These are phyloP conservation scores for Drosophila paranaensis DNA, from an alignment of 2,888 invertebrate species.

Conservation along the genomic window DNA sequence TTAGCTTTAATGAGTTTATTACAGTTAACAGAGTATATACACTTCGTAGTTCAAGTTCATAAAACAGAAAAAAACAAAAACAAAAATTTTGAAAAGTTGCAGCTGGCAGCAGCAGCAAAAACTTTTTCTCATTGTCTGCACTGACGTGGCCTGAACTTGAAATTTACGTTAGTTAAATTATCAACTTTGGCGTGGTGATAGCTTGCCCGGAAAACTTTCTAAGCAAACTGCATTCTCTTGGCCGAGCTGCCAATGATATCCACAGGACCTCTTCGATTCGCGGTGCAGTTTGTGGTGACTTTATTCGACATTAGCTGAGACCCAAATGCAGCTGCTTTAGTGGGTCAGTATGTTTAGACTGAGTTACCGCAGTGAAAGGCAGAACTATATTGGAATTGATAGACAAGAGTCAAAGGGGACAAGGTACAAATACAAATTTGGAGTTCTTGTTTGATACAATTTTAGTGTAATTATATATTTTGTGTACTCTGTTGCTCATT, in stretches of 20 bases:
- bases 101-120: slow-evolving; percentile 35
- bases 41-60: slow-evolving; percentile 58
- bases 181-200: slow-evolving; percentile 31
- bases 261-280: slow-evolving; percentile 11
- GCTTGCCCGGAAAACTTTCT: slow-evolving; percentile 41
- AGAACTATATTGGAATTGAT: not conserved
- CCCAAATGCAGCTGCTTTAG: slow-evolving; percentile 9
- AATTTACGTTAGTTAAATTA: slow-evolving; percentile 67
- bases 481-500: slow-evolving; percentile 44
- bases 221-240: slow-evolving; percentile 5
- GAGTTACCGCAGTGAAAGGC: not conserved
- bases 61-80: slow-evolving; percentile 40
- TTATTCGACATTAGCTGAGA: not conserved
- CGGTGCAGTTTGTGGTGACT: slow-evolving; percentile 6
- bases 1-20: slow-evolving; percentile 1
- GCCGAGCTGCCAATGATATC: slow-evolving; percentile 12
- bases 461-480: slow-evolving; percentile 7
- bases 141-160: slow-evolving; percentile 64
- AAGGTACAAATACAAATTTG: not conserved
- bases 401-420: not conserved
- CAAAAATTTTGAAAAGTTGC: slow-evolving; percentile 65
- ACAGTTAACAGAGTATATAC: slow-evolving; percentile 14
- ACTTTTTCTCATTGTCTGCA: slow-evolving; percentile 52
- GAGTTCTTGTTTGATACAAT: slow-evolving; percentile 10
- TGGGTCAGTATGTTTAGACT: slow-evolving; percentile 38